These are phyloP conservation scores for Iguana delicatissima DNA, from an alignment of 2,797 vertebrate species.

Conservation along the genomic window DNA sequence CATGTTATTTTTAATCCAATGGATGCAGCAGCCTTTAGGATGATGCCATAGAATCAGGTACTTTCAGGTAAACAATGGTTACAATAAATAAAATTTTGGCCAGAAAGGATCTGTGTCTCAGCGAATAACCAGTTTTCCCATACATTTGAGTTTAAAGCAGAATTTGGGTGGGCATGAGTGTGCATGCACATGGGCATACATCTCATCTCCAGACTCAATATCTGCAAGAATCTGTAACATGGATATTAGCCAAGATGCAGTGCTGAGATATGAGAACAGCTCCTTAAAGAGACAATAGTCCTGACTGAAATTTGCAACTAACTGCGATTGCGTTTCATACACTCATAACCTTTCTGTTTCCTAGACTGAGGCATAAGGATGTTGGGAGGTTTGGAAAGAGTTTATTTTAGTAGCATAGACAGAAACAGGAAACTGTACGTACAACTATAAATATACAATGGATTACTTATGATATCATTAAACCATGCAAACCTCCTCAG, in stretches of 20 bases:
- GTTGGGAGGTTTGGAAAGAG: slow-evolving; percentile 53
- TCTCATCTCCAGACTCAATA: background rate
- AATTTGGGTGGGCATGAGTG: background rate
- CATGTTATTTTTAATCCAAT: background rate
- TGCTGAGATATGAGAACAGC: background rate
- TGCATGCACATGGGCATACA: background rate
- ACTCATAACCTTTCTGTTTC: background rate
- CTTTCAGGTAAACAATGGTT: background rate
- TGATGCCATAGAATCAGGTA: background rate
- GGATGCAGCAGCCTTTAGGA: background rate
- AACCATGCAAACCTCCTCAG: slow-evolving; percentile 40
- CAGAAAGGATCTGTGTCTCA: background rate
- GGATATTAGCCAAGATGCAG: background rate
- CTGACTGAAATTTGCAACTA: background rate
- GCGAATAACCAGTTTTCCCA: background rate
- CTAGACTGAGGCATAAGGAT: slow-evolving; percentile 59
- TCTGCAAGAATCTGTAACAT: background rate
- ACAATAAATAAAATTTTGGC: background rate
- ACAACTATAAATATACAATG: slow-evolving; percentile 59
- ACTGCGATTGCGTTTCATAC: background rate
- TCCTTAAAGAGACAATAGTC: background rate
- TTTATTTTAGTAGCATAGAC: slow-evolving; percentile 57
- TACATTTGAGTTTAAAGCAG: background rate
- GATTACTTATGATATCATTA: slow-evolving; percentile 60
- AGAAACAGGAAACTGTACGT: slow-evolving; percentile 65